These are phyloP conservation scores for Bolborhynchus lineola DNA, from an alignment of 2,113 vertebrate species.

Conservation along the genomic window DNA sequence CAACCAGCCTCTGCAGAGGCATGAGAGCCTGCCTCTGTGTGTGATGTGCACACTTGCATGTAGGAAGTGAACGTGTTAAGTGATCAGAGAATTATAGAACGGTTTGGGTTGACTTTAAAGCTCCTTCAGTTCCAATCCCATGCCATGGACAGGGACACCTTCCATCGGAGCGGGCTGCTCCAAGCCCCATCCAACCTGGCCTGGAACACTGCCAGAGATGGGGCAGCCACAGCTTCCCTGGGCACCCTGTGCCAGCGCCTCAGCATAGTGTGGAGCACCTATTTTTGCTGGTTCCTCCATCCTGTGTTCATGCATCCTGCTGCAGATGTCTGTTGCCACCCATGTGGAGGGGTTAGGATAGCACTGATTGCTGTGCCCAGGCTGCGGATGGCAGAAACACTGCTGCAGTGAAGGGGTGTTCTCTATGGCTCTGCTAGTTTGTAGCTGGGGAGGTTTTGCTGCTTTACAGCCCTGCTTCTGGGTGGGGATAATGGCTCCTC, in stretches of 20 bases:
- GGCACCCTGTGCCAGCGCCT: neutral
- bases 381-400: neutral
- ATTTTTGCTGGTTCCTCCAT: neutral
- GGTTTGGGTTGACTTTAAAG: neutral
- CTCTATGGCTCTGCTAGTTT: neutral
- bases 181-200: neutral
- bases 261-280: neutral
- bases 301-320: neutral
- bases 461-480: neutral
- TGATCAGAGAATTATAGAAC: neutral
- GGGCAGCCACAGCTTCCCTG: neutral
- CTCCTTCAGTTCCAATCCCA: neutral
- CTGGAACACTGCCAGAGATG: neutral
- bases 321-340: neutral
- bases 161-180: neutral
- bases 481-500: neutral
- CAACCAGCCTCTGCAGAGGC: neutral
- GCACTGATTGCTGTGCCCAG: neutral
- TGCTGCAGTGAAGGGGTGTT: neutral
- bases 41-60: fast-evolving
- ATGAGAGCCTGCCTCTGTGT: fast-evolving
- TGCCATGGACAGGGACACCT: neutral
- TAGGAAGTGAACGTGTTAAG: neutral
- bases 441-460: neutral
- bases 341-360: neutral